Evolutionary conservation across 2,113 vertebrate genomes (phyloP).

Genomic region (Pogonocichla stellata): DNA sequence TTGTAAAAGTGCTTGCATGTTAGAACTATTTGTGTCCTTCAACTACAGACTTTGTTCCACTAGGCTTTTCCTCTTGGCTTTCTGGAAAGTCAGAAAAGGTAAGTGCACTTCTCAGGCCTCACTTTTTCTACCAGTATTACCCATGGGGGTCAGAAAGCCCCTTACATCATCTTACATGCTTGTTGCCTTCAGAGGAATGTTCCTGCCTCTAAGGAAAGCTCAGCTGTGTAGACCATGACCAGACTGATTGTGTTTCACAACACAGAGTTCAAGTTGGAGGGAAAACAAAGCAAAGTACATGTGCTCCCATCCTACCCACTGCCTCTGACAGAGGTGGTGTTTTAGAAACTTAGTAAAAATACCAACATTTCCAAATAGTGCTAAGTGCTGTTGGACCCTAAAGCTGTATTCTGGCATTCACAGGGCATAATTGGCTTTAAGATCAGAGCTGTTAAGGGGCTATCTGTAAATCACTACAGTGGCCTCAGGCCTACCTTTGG

Average conservation of each 20-base stretch:
- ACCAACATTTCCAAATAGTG: background rate
- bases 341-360: background rate
- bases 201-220: slow-evolving; percentile 10
- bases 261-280: slow-evolving; percentile 32
- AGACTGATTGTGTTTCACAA: slow-evolving; percentile 63
- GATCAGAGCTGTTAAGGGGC: background rate
- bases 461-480: slow-evolving; percentile 6
- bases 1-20: background rate
- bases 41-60: background rate
- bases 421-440: background rate
- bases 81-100: slow-evolving; percentile 13
- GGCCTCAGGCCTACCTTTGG: background rate
- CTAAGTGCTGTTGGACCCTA: background rate
- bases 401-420: background rate
- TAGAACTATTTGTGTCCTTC: background rate
- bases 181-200: slow-evolving; percentile 48
- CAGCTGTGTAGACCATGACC: slow-evolving; percentile 29
- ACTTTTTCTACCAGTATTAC: background rate
- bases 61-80: background rate
- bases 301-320: fast-evolving
- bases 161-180: background rate
- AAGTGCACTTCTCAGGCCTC: background rate
- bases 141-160: background rate
- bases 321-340: background rate
- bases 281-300: slow-evolving; percentile 24